These are phyloP conservation scores for Andinoacara biseriatus DNA, from an alignment of 2,113 vertebrate genomes.

Conservation along the genomic window DNA sequence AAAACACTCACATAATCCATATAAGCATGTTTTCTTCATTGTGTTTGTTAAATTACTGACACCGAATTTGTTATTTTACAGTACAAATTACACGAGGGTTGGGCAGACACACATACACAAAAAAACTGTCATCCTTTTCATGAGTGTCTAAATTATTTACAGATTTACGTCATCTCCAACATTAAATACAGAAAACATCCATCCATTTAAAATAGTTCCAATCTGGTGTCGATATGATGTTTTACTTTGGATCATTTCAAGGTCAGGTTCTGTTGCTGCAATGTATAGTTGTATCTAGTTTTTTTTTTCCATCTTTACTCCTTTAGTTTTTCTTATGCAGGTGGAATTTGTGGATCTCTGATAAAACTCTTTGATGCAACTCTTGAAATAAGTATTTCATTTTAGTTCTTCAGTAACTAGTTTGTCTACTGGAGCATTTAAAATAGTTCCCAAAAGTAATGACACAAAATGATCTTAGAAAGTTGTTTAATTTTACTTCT, in stretches of 20 bases:
- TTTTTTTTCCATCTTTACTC: background rate
- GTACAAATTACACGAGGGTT: background rate
- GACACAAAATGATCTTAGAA: background rate
- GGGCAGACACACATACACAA: background rate
- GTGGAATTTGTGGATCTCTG: background rate
- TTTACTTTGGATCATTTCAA: background rate
- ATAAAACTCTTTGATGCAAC: background rate
- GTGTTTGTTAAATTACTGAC: slow-evolving; percentile 4
- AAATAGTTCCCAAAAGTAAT: background rate
- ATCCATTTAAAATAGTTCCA: background rate
- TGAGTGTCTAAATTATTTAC: background rate
- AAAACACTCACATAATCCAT: background rate
- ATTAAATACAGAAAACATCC: background rate
- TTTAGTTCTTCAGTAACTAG: background rate
- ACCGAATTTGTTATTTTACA: background rate
- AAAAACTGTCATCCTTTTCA: background rate
- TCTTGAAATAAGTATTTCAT: background rate
- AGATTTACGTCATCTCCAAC: background rate
- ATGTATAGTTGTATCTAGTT: background rate
- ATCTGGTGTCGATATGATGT: background rate
- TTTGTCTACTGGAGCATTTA: background rate
- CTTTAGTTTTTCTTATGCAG: background rate
- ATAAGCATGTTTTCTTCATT: background rate
- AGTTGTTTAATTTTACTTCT: no score
- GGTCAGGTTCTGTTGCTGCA: background rate